These are phyloP conservation scores for Apocrypta bakeri DNA, from an alignment of 1,140 invertebrate genomes.

Conservation along the genomic window DNA sequence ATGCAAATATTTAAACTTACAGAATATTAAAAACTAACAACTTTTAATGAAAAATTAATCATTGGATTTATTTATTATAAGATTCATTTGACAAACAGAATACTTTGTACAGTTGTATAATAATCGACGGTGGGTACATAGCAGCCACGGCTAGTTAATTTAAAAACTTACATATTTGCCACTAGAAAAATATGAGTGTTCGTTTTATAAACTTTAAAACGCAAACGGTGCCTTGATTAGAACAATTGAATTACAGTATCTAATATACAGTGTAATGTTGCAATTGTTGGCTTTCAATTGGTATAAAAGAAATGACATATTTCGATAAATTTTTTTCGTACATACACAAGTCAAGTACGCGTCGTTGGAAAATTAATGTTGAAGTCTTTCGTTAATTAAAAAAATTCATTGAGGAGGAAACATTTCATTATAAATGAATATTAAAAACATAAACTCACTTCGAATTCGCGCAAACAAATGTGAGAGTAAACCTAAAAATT, in stretches of 20 bases:
- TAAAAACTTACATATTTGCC: not conserved
- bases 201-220: not conserved
- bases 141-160: not conserved
- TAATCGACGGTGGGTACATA: not conserved
- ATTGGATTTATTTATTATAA: not conserved
- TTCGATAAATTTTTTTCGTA: too few relatives aligned
- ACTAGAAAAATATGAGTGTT: not conserved
- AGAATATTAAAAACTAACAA: too few relatives aligned
- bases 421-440: too few relatives aligned
- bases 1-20: too few relatives aligned
- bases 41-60: not conserved
- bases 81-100: not conserved
- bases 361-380: too few relatives aligned
- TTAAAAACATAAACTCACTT: too few relatives aligned
- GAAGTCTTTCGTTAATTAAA: too few relatives aligned
- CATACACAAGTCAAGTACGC: too few relatives aligned
- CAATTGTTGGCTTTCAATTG: not conserved
- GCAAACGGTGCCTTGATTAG: not conserved
- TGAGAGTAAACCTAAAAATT: too few relatives aligned
- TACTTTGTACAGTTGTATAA: not conserved
- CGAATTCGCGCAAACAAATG: too few relatives aligned
- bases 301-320: not conserved
- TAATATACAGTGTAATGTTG: not conserved
- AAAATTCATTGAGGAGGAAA: too few relatives aligned
- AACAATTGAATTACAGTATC: not conserved